These are phyloP conservation scores for Urosaurus nigricauda DNA, from an alignment of 2,797 vertebrate genomes.

Conservation along the genomic window DNA sequence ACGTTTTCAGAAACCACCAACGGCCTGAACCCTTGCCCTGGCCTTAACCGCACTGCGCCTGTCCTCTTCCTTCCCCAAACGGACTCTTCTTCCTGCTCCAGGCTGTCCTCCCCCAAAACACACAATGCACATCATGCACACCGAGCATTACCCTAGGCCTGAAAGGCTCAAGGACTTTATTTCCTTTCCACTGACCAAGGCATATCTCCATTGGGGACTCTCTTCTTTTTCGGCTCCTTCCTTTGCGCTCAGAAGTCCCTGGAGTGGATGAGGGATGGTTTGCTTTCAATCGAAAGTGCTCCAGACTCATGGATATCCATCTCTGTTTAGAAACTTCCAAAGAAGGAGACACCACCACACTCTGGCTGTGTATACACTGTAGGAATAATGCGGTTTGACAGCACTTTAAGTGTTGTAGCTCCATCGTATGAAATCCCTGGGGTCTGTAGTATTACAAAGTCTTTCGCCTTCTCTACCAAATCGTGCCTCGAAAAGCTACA, in stretches of 20 bases:
- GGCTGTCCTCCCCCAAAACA: neutral
- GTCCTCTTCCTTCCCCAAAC: neutral
- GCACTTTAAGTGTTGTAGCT: no score
- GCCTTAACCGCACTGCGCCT: slow-evolving; percentile 66
- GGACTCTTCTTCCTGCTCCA: neutral
- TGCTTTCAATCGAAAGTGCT: no score
- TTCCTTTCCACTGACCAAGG: slow-evolving; percentile 61
- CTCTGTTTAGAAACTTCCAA: no score
- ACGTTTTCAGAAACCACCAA: slow-evolving; percentile 73
- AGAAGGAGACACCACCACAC: no score
- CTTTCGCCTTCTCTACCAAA: no score
- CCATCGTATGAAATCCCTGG: no score
- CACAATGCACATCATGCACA: no score
- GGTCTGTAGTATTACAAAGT: no score
- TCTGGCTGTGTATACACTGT: neutral
- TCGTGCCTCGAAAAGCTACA: no score
- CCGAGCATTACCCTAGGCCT: slow-evolving; percentile 45
- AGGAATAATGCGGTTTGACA: no score
- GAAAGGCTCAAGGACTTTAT: slow-evolving; percentile 72
- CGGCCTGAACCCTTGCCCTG: slow-evolving; percentile 75
- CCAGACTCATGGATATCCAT: no score
- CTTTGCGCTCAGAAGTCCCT: neutral
- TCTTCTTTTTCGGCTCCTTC: slow-evolving; percentile 37
- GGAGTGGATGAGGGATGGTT: neutral
- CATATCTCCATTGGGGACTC: slow-evolving; percentile 47